Percentiles rank a stretch among this genome's conserved stretches.
phyloP scores from a whole-genome alignment of 2,113 vertebrate genomes.

The Eurystomus gularis region DNA sequence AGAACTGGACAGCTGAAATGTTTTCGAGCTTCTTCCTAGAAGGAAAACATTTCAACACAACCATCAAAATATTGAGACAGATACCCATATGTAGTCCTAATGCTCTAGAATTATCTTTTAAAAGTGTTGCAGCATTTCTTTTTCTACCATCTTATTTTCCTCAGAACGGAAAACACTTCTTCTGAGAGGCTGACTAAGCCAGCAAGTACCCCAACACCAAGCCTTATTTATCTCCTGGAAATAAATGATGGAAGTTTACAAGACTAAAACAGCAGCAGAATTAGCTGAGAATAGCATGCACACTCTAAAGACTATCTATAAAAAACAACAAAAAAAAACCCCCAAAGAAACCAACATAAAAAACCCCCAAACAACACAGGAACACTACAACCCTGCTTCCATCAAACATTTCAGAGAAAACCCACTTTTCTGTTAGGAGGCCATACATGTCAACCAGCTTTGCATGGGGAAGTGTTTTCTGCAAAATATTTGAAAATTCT shows the following conservation, averaged over 20 bases:
- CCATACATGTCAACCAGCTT: neutral
- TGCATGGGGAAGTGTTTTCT: neutral
- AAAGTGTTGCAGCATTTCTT: neutral
- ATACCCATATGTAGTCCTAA: neutral
- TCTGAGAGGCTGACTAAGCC: neutral
- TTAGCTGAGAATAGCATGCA: neutral
- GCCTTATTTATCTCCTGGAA: neutral
- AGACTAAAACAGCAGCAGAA: neutral
- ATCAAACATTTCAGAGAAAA: neutral
- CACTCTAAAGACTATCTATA: neutral
- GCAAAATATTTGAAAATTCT: neutral
- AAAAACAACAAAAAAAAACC: neutral
- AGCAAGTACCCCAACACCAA: neutral
- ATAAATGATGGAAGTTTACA: neutral
- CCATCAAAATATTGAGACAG: neutral
- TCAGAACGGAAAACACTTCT: neutral
- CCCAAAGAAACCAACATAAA: neutral
- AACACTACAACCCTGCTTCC: neutral
- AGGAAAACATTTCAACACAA: conserved; percentile 12
- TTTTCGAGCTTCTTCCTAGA: conserved; percentile 89
- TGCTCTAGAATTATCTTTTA: neutral
- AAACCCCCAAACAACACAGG: neutral
- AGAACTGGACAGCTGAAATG: conserved; percentile 91
- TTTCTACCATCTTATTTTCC: neutral
- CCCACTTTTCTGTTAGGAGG: neutral